These are phyloP conservation scores for Sinocyclocheilus anshuiensis DNA, from an alignment of 2,113 vertebrate genomes.

Conservation along the genomic window DNA sequence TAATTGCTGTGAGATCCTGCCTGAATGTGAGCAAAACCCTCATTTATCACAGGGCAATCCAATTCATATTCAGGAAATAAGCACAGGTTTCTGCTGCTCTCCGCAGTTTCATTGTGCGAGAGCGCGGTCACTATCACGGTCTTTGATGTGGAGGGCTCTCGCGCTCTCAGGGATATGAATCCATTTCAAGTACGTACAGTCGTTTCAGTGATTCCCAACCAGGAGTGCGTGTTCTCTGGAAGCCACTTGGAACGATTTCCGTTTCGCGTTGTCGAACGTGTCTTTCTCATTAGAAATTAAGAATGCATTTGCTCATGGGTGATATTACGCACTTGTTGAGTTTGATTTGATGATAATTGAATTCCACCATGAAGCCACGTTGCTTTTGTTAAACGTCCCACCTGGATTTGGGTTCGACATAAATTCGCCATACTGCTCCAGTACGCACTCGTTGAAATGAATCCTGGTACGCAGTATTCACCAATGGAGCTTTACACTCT, in stretches of 20 bases:
- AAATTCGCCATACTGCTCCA: no score
- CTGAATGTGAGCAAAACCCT: conserved; percentile 54
- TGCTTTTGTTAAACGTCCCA: no score
- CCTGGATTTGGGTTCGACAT: no score
- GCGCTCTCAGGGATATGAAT: neutral
- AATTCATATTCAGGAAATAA: conserved; percentile 48
- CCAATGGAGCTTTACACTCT: no score
- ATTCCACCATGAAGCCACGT: neutral
- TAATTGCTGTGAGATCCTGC: conserved; percentile 54
- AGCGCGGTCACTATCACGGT: conserved; percentile 55
- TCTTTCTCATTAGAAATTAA: neutral
- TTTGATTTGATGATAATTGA: neutral
- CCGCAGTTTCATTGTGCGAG: conserved; percentile 62
- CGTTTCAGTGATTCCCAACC: neutral
- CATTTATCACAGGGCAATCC: conserved; percentile 46
- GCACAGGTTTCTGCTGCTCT: conserved; percentile 59
- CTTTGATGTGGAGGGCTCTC: conserved; percentile 67
- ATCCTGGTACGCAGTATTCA: no score
- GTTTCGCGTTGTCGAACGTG: neutral
- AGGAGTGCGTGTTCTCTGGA: no score
- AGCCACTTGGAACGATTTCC: no score
- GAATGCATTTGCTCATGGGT: neutral
- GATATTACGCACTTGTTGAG: neutral
- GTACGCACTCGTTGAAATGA: no score
- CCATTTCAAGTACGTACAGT: neutral